phyloP scores from a whole-genome alignment of 2,113 vertebrate species.

The Oncorhynchus keta region DNA sequence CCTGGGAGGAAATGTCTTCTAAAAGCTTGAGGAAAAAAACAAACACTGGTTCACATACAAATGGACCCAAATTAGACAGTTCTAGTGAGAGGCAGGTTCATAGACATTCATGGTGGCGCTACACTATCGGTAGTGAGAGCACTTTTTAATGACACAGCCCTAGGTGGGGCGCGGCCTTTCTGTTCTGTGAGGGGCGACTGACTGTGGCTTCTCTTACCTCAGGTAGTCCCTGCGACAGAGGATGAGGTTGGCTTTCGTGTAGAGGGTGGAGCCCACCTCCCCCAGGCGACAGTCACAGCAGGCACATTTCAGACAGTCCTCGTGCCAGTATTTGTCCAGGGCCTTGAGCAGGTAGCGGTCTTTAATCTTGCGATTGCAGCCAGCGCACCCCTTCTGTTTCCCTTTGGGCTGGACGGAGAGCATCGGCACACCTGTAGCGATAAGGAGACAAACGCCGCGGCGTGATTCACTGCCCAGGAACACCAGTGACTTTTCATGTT shows the following conservation, averaged over 20 bases:
- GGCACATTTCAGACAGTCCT: slow-evolving; percentile 98
- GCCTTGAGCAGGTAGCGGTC: slow-evolving; percentile 99
- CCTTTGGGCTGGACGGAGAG: slow-evolving; percentile 98
- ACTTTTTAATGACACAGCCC: slow-evolving; percentile 30
- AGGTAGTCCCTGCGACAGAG: slow-evolving; percentile 98
- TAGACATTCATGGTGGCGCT: neutral
- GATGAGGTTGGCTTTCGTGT: slow-evolving; percentile 99
- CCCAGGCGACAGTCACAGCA: slow-evolving; percentile 99
- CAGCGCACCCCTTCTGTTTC: slow-evolving; percentile 99
- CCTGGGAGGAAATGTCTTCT: slow-evolving; percentile 16
- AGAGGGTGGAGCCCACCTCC: slow-evolving; percentile 99
- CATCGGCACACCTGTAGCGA: slow-evolving; percentile 93
- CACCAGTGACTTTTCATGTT: slow-evolving; percentile 74
- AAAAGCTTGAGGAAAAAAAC: neutral
- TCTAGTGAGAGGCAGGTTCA: neutral
- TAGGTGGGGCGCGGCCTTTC: slow-evolving; percentile 46
- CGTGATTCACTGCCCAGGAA: slow-evolving; percentile 73
- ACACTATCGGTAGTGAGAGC: neutral
- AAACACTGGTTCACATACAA: slow-evolving; percentile 1
- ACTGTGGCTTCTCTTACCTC: slow-evolving; percentile 79
- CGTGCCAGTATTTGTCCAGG: slow-evolving; percentile 99
- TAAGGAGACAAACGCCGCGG: slow-evolving; percentile 66
- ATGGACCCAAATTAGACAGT: neutral
- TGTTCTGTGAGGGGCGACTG: slow-evolving; percentile 9
- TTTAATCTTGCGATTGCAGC: slow-evolving; percentile 99